phyloP scores from a whole-genome alignment of 2,797 vertebrate genomes.

The Xenopus petersii region DNA sequence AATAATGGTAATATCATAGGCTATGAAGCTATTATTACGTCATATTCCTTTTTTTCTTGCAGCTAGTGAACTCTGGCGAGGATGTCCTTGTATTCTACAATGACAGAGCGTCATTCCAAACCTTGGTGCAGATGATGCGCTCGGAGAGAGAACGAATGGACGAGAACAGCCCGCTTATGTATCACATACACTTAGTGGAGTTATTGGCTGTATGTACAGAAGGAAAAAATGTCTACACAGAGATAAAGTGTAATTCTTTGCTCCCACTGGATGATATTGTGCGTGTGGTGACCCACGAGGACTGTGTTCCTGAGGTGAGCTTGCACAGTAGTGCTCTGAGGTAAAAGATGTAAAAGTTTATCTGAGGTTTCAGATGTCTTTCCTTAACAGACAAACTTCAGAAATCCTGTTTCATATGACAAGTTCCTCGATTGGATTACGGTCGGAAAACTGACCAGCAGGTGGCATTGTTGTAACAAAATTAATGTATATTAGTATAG shows the following conservation, averaged over 20 bases:
- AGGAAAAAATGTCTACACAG: constrained; percentile 96
- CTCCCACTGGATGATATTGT: constrained; percentile 97
- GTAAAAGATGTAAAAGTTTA: too few relatives aligned
- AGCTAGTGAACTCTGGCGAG: constrained; percentile 96
- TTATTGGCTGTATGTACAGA: constrained; percentile 95
- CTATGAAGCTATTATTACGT: background rate
- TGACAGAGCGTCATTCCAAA: constrained; percentile 96
- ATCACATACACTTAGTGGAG: constrained; percentile 97
- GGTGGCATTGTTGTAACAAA: too few relatives aligned
- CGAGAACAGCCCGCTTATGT: constrained; percentile 92
- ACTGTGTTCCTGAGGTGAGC: constrained; percentile 94
- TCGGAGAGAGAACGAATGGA: constrained; percentile 95
- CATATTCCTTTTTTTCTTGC: background rate
- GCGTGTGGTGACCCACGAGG: constrained; percentile 93
- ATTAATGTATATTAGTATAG: too few relatives aligned
- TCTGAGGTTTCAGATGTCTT: too few relatives aligned
- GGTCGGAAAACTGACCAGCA: too few relatives aligned
- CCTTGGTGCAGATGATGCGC: constrained; percentile 96
- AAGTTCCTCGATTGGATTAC: too few relatives aligned
- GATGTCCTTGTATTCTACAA: constrained; percentile 98
- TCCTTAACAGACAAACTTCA: too few relatives aligned
- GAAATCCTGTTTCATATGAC: too few relatives aligned
- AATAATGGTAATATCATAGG: too few relatives aligned
- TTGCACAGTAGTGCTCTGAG: background rate
- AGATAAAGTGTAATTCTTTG: constrained; percentile 96